These are phyloP conservation scores for Fukomys damarensis DNA, from an alignment of 2,113 vertebrate genomes.

Conservation along the genomic window DNA sequence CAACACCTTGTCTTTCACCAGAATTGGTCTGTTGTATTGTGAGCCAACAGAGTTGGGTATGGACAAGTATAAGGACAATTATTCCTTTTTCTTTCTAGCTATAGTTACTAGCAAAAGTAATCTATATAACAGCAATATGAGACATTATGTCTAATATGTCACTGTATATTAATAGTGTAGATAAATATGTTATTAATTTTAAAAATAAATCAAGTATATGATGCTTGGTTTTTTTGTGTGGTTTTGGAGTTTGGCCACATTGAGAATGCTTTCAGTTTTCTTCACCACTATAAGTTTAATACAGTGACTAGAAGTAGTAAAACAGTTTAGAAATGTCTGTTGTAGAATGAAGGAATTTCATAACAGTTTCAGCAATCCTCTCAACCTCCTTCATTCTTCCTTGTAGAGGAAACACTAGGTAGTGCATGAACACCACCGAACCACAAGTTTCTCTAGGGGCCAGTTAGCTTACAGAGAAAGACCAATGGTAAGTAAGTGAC, in stretches of 20 bases:
- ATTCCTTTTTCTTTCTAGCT: slow-evolving; percentile 61
- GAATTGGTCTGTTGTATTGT: not conserved
- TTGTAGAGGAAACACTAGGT: not conserved
- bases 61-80: slow-evolving; percentile 59
- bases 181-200: slow-evolving; percentile 80
- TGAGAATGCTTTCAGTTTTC: not conserved
- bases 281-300: not conserved
- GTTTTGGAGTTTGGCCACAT: not conserved
- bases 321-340: not conserved
- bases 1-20: not conserved
- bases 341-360: not conserved
- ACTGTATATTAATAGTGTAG: slow-evolving; percentile 80
- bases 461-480: not conserved
- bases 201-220: not conserved
- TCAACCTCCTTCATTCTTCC: not conserved
- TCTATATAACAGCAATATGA: slow-evolving; percentile 74
- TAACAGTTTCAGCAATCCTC: not conserved
- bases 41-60: not conserved
- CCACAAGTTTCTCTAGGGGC: not conserved
- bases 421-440: not conserved
- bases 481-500: not conserved
- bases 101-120: slow-evolving; percentile 64
- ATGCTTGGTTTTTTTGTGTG: not conserved
- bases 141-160: slow-evolving; percentile 80
- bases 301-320: not conserved